Base-by-base conservation (phyloP, 2,797 vertebrate genomes). In the Percopsis omiscomaycus region DNA sequence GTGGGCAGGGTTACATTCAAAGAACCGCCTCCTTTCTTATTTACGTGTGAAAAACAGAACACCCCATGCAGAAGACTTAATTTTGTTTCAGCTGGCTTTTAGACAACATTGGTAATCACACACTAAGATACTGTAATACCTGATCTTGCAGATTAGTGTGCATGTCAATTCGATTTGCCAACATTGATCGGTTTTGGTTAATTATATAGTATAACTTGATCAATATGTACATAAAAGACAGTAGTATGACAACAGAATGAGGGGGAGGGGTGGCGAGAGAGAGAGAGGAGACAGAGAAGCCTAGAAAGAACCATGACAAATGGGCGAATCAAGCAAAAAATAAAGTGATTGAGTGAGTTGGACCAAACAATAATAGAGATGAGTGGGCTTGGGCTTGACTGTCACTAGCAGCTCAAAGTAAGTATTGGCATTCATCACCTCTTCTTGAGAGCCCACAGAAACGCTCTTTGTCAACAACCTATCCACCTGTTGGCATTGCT, bases 241-340 rank as follows among this genome's bases (percentile, higher is more conserved):
- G 8, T 55, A 3, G 48, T 27, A 64, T 2, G 28, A 28, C 46
- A 45, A n/a, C 42, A 13, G 55, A 51, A 2, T 11, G 14, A 52
- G 49, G 30, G n/a, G 47, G 48, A 62, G 46, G 71, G 55, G 45
- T 11, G 68, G 49, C 32, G 44, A 66, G 60, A 55, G 27, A 56
- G 63, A 76, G 37, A 74, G 46, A 65, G 72, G 46, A 62, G 37
- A 59, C 50, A 62, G 16, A 61, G 16, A 58, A 55, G 47, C 54
- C 51, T 32, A 8, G 45, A 65, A 61, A 76, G 56, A 81, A 81
- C 65, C 52, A 63, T 78, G 61, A 81, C 65, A 80, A 82, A 86
- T 73, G 79, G 66, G 62, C 30, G 55, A 69, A 73, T 30, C 55
- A 66, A 83, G 59, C 73, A 42, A 61, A 71, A 52, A 70, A 80